Base-by-base conservation (phyloP, 2,113 vertebrate genomes). In the Tor tambroides region DNA sequence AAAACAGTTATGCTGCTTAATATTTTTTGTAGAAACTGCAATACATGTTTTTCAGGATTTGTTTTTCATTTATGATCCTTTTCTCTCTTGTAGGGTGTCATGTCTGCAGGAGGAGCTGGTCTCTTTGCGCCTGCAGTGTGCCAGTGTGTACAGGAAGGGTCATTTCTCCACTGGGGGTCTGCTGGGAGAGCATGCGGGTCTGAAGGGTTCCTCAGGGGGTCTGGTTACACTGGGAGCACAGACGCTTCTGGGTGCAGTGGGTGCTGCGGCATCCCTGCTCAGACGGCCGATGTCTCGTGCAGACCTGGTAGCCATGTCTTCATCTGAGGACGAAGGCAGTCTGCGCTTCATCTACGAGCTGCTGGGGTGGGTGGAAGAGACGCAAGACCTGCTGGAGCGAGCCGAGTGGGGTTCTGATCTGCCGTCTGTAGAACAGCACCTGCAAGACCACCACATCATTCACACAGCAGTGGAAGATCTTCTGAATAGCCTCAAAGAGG, bases 291-390 rank as follows among this genome's bases (percentile, higher is more conserved):
- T 97, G 96, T 95, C 95, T 85, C 96, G 97, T 32, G 89, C 95
- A 0, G 97, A 99, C 91, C 95, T 99, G 90, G 96, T 99, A 91
- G 96, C 97, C 92, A 94, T 98, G 93, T 99, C 98, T 0, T 99
- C 98, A 23, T 99, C 98, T 0, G 98, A 99, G 90, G 98, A 99
- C 0, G 98, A 99, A 83, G 98, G 98, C 79, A 98, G 94, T 91
- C 95, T 99, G 74, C 96, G 98, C 89, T 99, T 99, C 32, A 97
- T 99, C 87, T 99, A 99, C 2, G 98, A 99, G 92, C 95, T 99
- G 85, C 96, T 99, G 10, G 96, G 98, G 81, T 99, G 98, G 98
- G 98, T 99, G 91, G 98, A 99, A 92, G 98, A 98, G 91, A 97
- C 97, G 14, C 98, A 99, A 96, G 96, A 98, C 88, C 95, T 96